Conservation (phyloP, 2,797 vertebrate genomes). For the Cyprinella venusta region DNA sequence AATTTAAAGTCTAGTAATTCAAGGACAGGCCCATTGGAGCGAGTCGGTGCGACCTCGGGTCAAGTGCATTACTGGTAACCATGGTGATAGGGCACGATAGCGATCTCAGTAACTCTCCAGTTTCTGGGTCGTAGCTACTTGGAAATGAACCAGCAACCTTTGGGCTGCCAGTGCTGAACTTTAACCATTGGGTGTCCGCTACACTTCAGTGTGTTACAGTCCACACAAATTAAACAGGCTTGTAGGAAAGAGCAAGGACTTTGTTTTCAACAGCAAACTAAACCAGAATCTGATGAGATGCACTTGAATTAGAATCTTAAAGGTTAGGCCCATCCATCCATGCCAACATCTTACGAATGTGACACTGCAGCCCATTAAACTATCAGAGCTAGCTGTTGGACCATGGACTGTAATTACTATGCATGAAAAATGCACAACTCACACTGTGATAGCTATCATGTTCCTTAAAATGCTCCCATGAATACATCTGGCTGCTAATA, state of each 20-base stretch:
- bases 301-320: slow-evolving; percentile 62
- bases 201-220: background rate
- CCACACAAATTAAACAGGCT: slow-evolving; percentile 19
- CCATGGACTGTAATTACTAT: slow-evolving; percentile 52
- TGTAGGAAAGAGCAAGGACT: slow-evolving; percentile 16
- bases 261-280: slow-evolving; percentile 49
- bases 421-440: slow-evolving; percentile 41
- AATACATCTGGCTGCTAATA: slow-evolving; percentile 23
- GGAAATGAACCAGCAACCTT: slow-evolving; percentile 32
- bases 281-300: slow-evolving; percentile 53
- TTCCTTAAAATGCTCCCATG: slow-evolving; percentile 29
- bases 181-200: slow-evolving; percentile 2
- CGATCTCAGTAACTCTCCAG: background rate
- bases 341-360: slow-evolving; percentile 54
- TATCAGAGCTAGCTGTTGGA: slow-evolving; percentile 53
- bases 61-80: slow-evolving; percentile 34
- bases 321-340: slow-evolving; percentile 64
- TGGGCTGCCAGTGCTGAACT: slow-evolving; percentile 16
- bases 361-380: slow-evolving; percentile 57
- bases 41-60: background rate
- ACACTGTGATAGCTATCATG: slow-evolving; percentile 28
- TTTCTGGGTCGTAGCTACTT: slow-evolving; percentile 12
- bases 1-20: slow-evolving; percentile 2
- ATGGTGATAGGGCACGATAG: slow-evolving; percentile 23
- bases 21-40: background rate